phyloP scores from a whole-genome alignment of 2,113 vertebrate genomes.

The Oplegnathus fasciatus region DNA sequence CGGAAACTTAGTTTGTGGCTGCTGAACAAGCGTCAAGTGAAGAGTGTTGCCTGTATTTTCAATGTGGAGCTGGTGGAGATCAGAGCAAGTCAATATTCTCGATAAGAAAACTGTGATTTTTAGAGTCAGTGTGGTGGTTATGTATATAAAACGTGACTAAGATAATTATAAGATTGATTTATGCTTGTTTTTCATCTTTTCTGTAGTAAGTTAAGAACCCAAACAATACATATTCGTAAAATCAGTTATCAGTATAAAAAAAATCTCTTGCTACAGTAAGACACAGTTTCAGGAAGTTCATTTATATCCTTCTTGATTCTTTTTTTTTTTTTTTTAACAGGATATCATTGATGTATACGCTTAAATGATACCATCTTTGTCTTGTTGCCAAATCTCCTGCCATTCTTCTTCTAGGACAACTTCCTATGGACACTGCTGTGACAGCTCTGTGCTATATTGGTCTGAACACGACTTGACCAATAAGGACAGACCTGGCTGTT shows the following conservation, averaged over 20 bases:
- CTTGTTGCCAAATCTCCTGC: too few species aligned
- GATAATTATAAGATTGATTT: too few species aligned
- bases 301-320: neutral
- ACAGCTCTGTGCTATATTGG: neutral
- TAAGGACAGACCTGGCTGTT: neutral
- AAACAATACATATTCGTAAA: neutral
- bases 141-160: neutral
- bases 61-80: neutral
- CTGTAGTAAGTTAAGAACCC: neutral
- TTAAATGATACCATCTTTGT: neutral
- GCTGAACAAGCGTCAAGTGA: neutral
- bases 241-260: neutral
- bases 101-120: neutral
- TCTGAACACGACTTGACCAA: neutral
- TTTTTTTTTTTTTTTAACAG: neutral
- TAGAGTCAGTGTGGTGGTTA: neutral
- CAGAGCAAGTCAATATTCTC: neutral
- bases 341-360: neutral
- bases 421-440: neutral
- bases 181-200: neutral
- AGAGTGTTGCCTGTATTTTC: too few species aligned
- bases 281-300: neutral
- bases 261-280: neutral
- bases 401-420: neutral
- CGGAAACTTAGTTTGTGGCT: neutral